Conservation (phyloP, 2,888 invertebrate genomes). For the Tortrix viridana region DNA sequence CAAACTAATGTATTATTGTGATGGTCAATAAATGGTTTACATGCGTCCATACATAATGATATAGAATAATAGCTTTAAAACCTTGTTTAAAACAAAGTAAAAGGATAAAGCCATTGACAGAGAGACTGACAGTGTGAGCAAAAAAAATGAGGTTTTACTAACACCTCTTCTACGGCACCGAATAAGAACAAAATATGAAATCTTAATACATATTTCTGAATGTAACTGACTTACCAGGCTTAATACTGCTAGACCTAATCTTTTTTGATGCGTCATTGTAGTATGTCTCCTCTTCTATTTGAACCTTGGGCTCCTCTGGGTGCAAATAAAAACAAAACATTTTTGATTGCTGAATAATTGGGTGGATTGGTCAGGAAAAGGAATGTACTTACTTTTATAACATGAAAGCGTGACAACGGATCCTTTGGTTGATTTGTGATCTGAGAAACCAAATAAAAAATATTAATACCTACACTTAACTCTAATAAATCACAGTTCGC, state of each 20-base stretch:
- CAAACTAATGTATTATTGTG: no score
- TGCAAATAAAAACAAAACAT: slow-evolving; percentile 39
- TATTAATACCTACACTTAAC: not conserved
- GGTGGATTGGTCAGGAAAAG: slow-evolving; percentile 1
- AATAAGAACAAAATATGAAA: no score
- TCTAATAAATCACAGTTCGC: not conserved
- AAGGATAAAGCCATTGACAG: no score
- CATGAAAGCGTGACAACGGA: slow-evolving; percentile 84
- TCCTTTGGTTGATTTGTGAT: slow-evolving; percentile 83
- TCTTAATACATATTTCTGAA: not conserved
- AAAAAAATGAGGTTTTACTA: no score
- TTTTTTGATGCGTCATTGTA: slow-evolving; percentile 67
- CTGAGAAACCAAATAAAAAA: slow-evolving; percentile 65
- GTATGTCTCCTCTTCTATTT: slow-evolving; percentile 76
- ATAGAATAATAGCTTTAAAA: no score
- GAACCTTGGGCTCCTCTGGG: slow-evolving; percentile 77
- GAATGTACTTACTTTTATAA: slow-evolving; percentile 83
- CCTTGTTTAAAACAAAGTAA: no score
- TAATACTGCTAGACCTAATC: slow-evolving; percentile 68
- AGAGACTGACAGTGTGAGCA: no score
- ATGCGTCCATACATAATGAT: no score
- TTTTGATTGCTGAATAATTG: not conserved
- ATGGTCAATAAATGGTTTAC: no score
- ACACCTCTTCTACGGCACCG: no score
- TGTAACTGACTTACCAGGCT: slow-evolving; percentile 57